These are phyloP conservation scores for Leucopsar rothschildi DNA, from an alignment of 2,113 vertebrate species.

Conservation along the genomic window DNA sequence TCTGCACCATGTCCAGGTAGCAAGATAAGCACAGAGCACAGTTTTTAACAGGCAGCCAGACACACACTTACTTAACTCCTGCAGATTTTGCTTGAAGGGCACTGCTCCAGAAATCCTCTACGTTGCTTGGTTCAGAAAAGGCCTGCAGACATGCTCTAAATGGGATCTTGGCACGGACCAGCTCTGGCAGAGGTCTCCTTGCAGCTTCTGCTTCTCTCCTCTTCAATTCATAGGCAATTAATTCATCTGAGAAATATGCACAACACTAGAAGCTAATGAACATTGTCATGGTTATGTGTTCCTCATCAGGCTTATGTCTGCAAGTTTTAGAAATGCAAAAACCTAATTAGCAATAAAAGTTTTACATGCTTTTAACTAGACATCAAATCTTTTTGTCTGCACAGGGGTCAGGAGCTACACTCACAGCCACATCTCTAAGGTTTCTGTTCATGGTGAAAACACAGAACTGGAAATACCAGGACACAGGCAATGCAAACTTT, in stretches of 20 bases:
- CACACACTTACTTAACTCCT: constrained; percentile 89
- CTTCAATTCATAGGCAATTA: constrained; percentile 88
- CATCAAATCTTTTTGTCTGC: neutral
- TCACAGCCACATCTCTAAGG: neutral
- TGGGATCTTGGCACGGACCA: constrained; percentile 89
- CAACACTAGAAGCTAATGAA: neutral
- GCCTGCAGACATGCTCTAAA: constrained; percentile 95
- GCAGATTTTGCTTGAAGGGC: constrained; percentile 97
- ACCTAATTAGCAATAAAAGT: neutral
- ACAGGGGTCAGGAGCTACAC: neutral
- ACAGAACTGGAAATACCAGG: neutral
- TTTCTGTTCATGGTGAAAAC: neutral
- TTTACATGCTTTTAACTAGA: neutral
- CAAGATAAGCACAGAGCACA: neutral
- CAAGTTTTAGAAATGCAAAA: neutral
- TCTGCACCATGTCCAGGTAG: neutral
- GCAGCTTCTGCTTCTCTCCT: constrained; percentile 88
- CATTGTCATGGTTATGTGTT: neutral
- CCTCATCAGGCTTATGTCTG: neutral
- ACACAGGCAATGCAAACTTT: neutral
- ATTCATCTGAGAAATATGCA: constrained; percentile 81
- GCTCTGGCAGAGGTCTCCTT: constrained; percentile 82
- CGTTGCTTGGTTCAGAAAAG: constrained; percentile 92
- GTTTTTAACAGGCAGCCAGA: neutral
- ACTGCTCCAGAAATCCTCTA: constrained; percentile 97